Percentiles rank a stretch among this genome's conserved stretches.
Evolutionary conservation across 2,888 invertebrate species (phyloP).

Genomic region (Fragum sueziense): DNA sequence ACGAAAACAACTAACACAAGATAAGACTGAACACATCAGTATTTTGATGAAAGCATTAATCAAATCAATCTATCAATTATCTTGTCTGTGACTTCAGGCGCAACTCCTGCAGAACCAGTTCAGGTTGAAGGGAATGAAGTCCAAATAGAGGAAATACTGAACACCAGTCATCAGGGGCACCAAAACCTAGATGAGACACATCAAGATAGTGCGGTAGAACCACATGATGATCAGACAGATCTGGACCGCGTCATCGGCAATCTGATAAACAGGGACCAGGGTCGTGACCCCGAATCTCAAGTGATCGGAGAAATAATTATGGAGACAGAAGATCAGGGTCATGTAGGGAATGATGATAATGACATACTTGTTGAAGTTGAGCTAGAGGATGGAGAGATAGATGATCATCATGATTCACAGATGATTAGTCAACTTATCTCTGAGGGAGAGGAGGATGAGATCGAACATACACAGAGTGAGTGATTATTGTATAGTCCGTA

Average conservation of each 20-base stretch:
- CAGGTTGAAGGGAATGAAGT: conserved; percentile 55
- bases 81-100: conserved; percentile 22
- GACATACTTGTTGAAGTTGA: conserved; percentile 79
- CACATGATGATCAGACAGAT: conserved; percentile 81
- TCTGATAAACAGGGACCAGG: conserved; percentile 84
- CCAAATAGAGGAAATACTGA: conserved; percentile 77
- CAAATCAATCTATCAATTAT: too few relatives aligned
- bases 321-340: conserved; percentile 41
- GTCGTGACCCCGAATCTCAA: conserved; percentile 72
- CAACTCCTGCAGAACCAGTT: conserved; percentile 35
- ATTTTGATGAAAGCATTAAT: too few relatives aligned
- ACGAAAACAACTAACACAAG: too few relatives aligned
- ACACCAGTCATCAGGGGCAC: conserved; percentile 45
- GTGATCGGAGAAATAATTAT: conserved; percentile 81
- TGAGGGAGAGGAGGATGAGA: conserved; percentile 77
- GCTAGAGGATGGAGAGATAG: conserved; percentile 76
- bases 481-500: neutral
- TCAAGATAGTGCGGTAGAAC: conserved; percentile 73
- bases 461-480: conserved; percentile 71
- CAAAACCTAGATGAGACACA: conserved; percentile 73
- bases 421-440: conserved; percentile 82
- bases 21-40: too few relatives aligned
- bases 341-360: conserved; percentile 40
- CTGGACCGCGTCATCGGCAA: conserved; percentile 88
- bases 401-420: conserved; percentile 81